These are phyloP conservation scores for Riptortus pedestris DNA, from an alignment of 1,140 invertebrate species.

Conservation along the genomic window DNA sequence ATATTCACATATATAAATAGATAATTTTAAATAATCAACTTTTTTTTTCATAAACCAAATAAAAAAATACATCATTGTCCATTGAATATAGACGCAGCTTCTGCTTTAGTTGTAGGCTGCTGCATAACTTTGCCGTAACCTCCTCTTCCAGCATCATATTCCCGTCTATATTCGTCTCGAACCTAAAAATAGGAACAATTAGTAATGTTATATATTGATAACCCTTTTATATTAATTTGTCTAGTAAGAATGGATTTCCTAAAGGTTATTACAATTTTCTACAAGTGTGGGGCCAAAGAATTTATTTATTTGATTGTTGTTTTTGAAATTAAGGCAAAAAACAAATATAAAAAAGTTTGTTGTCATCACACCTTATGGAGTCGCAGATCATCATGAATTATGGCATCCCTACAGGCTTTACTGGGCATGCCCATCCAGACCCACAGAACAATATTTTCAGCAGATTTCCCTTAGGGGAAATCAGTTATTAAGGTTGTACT, in stretches of 20 bases:
- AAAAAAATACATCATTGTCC: not conserved
- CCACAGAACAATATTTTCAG: too few species aligned
- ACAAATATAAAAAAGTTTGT: too few species aligned
- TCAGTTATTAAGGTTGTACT: too few species aligned
- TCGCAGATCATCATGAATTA: too few species aligned
- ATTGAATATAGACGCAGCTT: conserved; percentile 12
- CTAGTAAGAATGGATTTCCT: not conserved
- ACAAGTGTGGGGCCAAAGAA: not conserved
- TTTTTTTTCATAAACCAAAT: not conserved
- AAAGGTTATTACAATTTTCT: not conserved
- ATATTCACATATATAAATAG: not conserved
- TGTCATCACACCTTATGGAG: too few species aligned
- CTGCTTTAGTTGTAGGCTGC: conserved; percentile 6
- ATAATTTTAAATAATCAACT: not conserved
- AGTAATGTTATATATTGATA: not conserved
- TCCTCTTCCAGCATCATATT: conserved; percentile 90
- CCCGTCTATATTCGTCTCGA: conserved; percentile 93
- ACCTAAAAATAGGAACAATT: conserved; percentile 52
- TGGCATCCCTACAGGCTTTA: too few species aligned
- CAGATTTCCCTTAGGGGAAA: too few species aligned
- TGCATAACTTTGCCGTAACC: conserved; percentile 63
- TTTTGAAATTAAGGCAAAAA: too few species aligned
- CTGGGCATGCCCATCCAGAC: too few species aligned
- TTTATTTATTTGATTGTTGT: too few species aligned
- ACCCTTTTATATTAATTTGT: not conserved